Evolutionary conservation across 2,888 invertebrate species (phyloP), one percentile per base, ranked within the genome.

Genomic region (Phasia obesa): DNA sequence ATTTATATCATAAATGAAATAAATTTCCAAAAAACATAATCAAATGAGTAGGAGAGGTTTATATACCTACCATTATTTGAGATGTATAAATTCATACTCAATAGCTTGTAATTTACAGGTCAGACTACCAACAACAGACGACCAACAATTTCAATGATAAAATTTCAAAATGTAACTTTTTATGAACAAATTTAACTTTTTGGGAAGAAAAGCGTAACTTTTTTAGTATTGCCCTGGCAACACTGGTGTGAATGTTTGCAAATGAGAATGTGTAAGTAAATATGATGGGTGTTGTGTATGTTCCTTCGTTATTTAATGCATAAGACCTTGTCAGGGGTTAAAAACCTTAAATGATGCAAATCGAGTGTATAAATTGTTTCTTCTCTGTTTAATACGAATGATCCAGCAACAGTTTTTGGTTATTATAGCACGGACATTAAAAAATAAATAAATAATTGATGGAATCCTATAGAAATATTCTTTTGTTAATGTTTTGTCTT

Each of bases 281-380:
- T 42, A 25, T 51, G n/a, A 25, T 51, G n/a, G 23, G 25, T 70
- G 57, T 69, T 74, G 15, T 23, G n/a, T 74, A 62, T 21, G 51
- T 78, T 74, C 57, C 73, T 78, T 44, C 70, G 25, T 55, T 35
- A 62, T 44, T 23, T 67, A 79, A 67, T 79, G 75, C 75, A 71
- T 79, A 79, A 78, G 79, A 83, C 83, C 83, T 83, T 83, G 79
- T 79, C 75, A 59, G 75, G 70, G 83, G 83, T 83, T 71, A 83
- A 83, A 79, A 70, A 83, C 83, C 83, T 79, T 73, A 31, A 49
- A 78, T 49, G 44, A 69, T 71, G 49, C n/a, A 51, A 67, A 60
- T 59, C 31, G 31, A 57, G 21, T 35, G 60, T 51, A 44, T 69
- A 51, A 9, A 9, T 60, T 51, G 1, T 21, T 44, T 60, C 9